Conservation (phyloP, 1,140 invertebrate species). For the Lucilia sericata region DNA sequence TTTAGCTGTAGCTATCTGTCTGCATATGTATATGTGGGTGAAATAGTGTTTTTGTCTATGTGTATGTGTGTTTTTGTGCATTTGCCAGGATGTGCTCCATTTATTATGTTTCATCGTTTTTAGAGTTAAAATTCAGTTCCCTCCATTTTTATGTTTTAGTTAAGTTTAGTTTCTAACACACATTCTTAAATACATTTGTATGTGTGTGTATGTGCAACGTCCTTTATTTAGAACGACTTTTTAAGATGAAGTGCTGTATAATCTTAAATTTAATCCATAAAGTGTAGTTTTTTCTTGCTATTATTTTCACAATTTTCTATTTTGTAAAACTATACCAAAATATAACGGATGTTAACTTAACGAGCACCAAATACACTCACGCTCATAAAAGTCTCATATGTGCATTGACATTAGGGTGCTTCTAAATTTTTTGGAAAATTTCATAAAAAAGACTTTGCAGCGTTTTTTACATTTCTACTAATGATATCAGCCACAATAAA, state of each 20-base stretch:
- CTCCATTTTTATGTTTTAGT: neutral
- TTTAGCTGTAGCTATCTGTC: neutral
- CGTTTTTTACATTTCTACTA: too few relatives aligned
- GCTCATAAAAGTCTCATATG: neutral
- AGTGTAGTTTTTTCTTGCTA: neutral
- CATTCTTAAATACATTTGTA: neutral
- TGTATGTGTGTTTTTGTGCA: neutral
- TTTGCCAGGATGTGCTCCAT: conserved; percentile 19
- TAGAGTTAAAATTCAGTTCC: neutral
- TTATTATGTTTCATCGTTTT: conserved; percentile 21
- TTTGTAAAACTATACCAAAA: conserved; percentile 13
- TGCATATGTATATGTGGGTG: neutral
- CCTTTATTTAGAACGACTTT: conserved; percentile 8
- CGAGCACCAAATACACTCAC: neutral
- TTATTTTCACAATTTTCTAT: conserved; percentile 7
- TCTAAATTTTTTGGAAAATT: too few relatives aligned
- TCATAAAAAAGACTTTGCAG: too few relatives aligned
- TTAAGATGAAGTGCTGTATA: conserved; percentile 24
- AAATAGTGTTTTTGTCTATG: neutral
- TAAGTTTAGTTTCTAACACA: conserved; percentile 12
- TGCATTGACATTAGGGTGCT: neutral
- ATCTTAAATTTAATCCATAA: conserved; percentile 29
- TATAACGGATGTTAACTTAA: conserved; percentile 5
- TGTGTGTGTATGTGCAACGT: too few relatives aligned
- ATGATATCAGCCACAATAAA: too few relatives aligned